These are phyloP conservation scores for Oryzias curvinotus DNA, from an alignment of 2,113 vertebrate genomes.

Conservation along the genomic window DNA sequence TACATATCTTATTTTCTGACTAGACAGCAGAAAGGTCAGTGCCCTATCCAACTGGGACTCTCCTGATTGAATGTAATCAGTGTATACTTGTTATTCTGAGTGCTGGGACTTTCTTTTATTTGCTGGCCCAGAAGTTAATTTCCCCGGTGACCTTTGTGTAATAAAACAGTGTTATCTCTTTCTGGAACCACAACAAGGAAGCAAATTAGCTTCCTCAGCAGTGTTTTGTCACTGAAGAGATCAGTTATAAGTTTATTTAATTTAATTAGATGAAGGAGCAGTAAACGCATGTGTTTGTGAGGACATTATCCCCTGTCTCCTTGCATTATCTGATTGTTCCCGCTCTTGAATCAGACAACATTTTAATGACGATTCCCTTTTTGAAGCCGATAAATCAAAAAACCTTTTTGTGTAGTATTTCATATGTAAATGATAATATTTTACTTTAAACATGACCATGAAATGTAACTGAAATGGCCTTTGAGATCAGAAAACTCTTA, in stretches of 20 bases:
- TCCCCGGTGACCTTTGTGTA: conserved; percentile 92
- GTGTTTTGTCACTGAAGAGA: conserved; percentile 80
- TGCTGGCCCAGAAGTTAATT: conserved; percentile 92
- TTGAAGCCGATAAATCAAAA: conserved; percentile 24
- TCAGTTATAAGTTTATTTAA: conserved; percentile 92
- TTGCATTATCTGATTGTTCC: conserved; percentile 72
- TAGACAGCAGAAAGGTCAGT: conserved; percentile 83
- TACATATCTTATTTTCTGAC: conserved; percentile 74
- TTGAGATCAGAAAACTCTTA: conserved; percentile 26
- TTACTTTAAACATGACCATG: background rate
- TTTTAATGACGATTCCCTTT: conserved; percentile 53
- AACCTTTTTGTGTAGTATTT: background rate
- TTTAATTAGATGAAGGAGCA: conserved; percentile 84
- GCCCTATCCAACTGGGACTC: conserved; percentile 76
- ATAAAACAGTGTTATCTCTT: conserved; percentile 90
- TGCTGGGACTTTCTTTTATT: conserved; percentile 82
- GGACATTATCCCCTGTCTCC: conserved; percentile 65
- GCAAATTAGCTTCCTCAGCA: conserved; percentile 86
- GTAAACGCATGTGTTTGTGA: conserved; percentile 74
- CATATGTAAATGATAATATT: background rate
- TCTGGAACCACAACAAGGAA: conserved; percentile 82
- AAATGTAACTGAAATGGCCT: background rate
- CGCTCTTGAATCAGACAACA: conserved; percentile 52
- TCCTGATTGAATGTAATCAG: conserved; percentile 85
- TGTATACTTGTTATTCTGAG: conserved; percentile 83